Conservation (phyloP, 2,888 invertebrate genomes). For the Orthosia incerta region DNA sequence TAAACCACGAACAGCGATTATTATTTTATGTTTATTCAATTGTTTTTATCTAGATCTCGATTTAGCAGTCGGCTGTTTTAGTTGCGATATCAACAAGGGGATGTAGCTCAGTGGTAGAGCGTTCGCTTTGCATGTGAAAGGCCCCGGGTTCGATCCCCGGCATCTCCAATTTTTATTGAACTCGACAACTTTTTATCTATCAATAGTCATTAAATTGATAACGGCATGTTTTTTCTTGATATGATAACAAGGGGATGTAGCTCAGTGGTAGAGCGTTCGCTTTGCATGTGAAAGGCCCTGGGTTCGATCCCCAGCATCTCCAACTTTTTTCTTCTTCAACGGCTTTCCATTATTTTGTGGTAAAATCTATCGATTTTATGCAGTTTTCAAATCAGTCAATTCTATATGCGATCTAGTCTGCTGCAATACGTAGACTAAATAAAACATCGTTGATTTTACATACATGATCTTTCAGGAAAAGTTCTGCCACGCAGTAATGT, state of each 20-base stretch:
- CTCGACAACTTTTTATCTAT: no score
- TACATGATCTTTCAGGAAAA: no score
- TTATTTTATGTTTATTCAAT: constrained; percentile 19
- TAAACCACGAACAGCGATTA: not conserved
- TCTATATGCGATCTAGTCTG: no score
- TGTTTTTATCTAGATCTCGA: constrained; percentile 4
- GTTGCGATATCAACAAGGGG: not conserved
- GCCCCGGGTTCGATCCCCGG: constrained; percentile 99
- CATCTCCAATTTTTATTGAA: constrained; percentile 92
- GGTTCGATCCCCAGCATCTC: constrained; percentile 99
- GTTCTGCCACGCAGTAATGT: no score
- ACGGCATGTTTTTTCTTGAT: no score
- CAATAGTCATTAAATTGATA: no score
- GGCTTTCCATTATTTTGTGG: no score
- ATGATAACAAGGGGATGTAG: constrained; percentile 91
- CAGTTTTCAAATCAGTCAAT: no score
- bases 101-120: constrained; percentile 99
- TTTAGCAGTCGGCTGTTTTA: not conserved
- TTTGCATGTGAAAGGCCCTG: constrained; percentile 99
- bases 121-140: constrained; percentile 99
- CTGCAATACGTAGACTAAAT: no score
- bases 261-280: constrained; percentile 99
- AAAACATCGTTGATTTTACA: no score
- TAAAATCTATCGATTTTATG: no score
- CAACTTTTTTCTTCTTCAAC: constrained; percentile 76